Base-by-base conservation (phyloP, 2,113 vertebrate genomes). In the Leptodactylus fuscus region DNA sequence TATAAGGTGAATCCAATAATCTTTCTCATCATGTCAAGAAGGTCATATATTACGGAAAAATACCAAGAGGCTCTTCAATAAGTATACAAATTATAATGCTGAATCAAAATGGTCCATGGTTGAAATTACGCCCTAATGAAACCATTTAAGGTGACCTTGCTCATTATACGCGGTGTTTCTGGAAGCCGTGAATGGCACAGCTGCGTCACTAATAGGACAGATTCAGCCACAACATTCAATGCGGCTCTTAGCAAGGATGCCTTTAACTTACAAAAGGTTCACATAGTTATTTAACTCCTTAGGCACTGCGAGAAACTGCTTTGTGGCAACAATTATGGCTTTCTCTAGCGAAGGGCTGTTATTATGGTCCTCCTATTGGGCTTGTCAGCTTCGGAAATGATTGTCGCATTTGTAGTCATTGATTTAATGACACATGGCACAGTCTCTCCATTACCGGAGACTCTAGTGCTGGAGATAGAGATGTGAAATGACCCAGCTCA, bases 371-470 rank as follows among this genome's bases (percentile, higher is more conserved):
- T 62, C 41, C 69, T 81, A 80, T n/a, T 71, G 51, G 77, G 24
- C 36, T 27, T 81, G 49, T 86, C 76, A 79, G 71, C 75, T 70
- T 20, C 16, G 46, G 77, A 86, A 86, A 86, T 46, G 49, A 86
- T 70, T 73, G 77, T 79, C 22, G 36, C 49, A 85, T 85, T 85
- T 85, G 62, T 80, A 81, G 16, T 49, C 84, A 86, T 81, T 86
- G 84, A 81, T 86, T 86, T 80, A 86, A 86, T 73, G 76, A 71
- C 77, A 86, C 49, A 81, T 80, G 46, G 36, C 67, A 34, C 65
- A 80, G 84, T 80, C 65, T 81, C 65, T 81, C 49, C 84, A 81
- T 86, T 86, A 86, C 77, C 27, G 77, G 84, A 81, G 67, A 18
- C 53, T 38, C n/a, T 15, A 32, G 65, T n/a, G n/a, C 65, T 73